Conservation (phyloP, 1,140 invertebrate genomes). For the Achatina immaculata region DNA sequence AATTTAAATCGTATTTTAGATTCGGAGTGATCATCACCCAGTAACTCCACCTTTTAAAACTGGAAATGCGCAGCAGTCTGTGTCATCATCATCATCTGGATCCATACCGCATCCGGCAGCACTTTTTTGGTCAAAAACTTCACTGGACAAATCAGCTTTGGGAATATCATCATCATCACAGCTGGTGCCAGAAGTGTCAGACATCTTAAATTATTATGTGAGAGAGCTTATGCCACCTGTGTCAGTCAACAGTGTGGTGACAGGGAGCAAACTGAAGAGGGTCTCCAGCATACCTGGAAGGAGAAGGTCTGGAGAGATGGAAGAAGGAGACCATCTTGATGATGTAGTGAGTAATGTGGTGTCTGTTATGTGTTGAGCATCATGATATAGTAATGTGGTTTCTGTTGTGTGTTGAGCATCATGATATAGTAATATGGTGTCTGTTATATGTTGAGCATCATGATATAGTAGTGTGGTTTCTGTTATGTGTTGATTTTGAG, state of each 20-base stretch:
- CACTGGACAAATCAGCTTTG: slow-evolving; percentile 14
- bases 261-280: slow-evolving; percentile 50
- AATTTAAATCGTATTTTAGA: too few species aligned
- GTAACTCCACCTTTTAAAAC: slow-evolving; percentile 6
- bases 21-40: not conserved
- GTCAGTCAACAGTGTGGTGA: slow-evolving; percentile 36
- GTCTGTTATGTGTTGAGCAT: not conserved
- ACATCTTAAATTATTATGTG: slow-evolving; percentile 48
- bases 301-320: slow-evolving; percentile 16
- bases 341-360: not conserved
- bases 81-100: not conserved
- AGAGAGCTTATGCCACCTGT: slow-evolving; percentile 56
- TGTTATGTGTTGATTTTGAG: too few species aligned
- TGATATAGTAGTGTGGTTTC: too few species aligned
- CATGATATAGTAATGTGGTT: too few species aligned
- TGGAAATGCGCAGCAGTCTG: not conserved
- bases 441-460: too few species aligned
- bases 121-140: not conserved
- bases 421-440: too few species aligned
- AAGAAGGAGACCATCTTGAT: not conserved
- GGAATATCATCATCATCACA: not conserved
- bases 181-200: not conserved
- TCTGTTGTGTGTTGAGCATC: too few species aligned
- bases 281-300: slow-evolving; percentile 56
- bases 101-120: not conserved